Evolutionary conservation across 2,113 vertebrate species (phyloP).

Genomic region (Cygnus buccinator): DNA sequence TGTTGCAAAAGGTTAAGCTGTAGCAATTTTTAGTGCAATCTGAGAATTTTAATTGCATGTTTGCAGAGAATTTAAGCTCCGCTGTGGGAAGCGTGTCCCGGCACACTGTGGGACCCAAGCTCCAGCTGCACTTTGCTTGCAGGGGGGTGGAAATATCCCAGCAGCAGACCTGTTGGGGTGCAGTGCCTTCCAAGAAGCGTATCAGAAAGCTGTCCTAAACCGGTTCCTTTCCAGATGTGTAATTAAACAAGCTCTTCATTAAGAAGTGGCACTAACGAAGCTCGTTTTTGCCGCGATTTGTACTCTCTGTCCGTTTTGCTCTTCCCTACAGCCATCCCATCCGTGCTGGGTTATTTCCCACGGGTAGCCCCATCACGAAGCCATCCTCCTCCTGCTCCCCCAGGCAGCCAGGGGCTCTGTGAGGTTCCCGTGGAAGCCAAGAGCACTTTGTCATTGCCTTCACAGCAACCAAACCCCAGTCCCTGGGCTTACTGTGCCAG

Average conservation of each 20-base stretch:
- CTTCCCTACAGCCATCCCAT: background rate
- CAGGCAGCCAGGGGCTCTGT: background rate
- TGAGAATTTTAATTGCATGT: background rate
- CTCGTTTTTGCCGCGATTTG: background rate
- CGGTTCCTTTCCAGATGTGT: background rate
- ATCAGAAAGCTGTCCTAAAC: background rate
- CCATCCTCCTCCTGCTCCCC: background rate
- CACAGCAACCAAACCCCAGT: background rate
- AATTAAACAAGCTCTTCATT: background rate
- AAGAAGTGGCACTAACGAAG: background rate
- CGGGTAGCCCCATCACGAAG: background rate
- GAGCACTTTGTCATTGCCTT: background rate
- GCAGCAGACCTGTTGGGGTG: background rate
- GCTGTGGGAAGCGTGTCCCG: background rate
- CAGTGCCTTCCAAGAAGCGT: background rate
- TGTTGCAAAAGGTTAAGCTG: background rate
- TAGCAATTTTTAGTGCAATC: background rate
- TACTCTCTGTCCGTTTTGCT: background rate
- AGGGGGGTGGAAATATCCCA: background rate
- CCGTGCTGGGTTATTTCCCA: background rate
- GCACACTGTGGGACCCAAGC: background rate
- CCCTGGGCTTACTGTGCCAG: rapidly evolving
- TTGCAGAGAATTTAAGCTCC: background rate
- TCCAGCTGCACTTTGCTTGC: background rate
- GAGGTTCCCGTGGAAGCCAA: background rate